Evolutionary conservation across 2,888 invertebrate genomes (phyloP).

Genomic region (Melanostoma scalare): DNA sequence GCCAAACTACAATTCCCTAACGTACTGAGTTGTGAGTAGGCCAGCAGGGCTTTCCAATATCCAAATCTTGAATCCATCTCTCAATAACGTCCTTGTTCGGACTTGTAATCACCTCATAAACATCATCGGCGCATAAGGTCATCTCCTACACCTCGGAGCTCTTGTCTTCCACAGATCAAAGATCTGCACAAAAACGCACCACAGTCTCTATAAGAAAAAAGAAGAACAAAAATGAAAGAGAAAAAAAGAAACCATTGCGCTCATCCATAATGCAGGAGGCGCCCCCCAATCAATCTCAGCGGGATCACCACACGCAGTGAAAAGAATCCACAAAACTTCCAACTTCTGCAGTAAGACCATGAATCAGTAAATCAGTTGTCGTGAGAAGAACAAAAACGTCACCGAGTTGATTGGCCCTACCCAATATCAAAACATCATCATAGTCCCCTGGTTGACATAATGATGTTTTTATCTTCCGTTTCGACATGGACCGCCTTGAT

Average conservation of each 20-base stretch:
- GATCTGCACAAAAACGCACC: background rate
- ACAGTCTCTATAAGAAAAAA: background rate
- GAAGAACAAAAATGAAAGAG: background rate
- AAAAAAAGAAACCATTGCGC: conserved; percentile 27
- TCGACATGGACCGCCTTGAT: conserved; percentile 55
- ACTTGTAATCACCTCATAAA: conserved; percentile 60
- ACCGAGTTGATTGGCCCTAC: conserved; percentile 70
- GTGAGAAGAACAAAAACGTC: conserved; percentile 42
- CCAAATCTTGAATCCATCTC: conserved; percentile 2
- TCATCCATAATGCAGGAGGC: conserved; percentile 67
- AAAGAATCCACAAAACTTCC: conserved; percentile 16
- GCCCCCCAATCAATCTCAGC: conserved; percentile 51
- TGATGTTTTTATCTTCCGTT: conserved; percentile 66
- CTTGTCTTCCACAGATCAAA: background rate
- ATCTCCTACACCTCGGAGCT: conserved; percentile 49
- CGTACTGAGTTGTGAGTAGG: no score
- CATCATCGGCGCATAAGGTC: conserved; percentile 24
- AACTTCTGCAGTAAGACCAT: conserved; percentile 15
- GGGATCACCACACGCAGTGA: conserved; percentile 52
- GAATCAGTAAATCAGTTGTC: conserved; percentile 27
- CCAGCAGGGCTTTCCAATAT: background rate
- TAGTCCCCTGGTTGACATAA: conserved; percentile 69
- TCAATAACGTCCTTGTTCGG: conserved; percentile 27
- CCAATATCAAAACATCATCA: conserved; percentile 70
- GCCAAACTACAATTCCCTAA: no score